Evolutionary conservation across 2,113 vertebrate genomes (phyloP), one percentile per base, ranked within the genome.

Genomic region (Ptychochromis oligacanthus): DNA sequence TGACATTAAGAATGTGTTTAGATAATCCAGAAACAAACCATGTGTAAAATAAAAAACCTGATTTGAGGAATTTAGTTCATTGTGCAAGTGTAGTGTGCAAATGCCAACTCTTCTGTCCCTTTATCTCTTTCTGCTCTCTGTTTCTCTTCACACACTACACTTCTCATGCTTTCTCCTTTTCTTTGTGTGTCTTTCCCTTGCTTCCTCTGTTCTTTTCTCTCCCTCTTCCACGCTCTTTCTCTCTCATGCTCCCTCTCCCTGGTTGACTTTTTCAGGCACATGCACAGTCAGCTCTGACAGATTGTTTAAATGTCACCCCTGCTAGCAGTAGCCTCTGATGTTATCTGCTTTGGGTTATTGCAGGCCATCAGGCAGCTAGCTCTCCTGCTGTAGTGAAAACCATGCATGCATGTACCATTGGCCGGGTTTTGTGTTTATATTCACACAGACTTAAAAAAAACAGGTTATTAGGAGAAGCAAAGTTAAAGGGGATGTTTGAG

Each of bases 241-340:
- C 54, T 70, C 31, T 55, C 64, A 26, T 14, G 55, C 38, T 40
- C 24, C 67, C 56, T 83, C 60, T 79, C 18, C 2, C n/a, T 5
- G n/a, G 59, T 65, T 86, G 70, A 64, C 24, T 84, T 76, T 89
- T 88, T 90, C 85, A 86, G 80, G 83, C 91, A 87, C 85, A 90
- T 88, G 86, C 87, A 92, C 87, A 79, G 85, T 92, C 88, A 86
- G 85, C 87, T 67, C 76, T 80, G 90, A 92, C 91, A 93, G 92
- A 93, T 91, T 94, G 91, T 94, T 94, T 94, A 94, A 95, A 95
- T 95, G 95, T 95, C 94, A 95, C 87, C 84, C 87, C 83, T 91
- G 82, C 81, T 79, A 82, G 88, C 89, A 87, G 84, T 88, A 90
- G 87, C 88, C 86, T 91, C 87, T 90, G 90, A 92, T 91, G 88